Evolutionary conservation across 2,888 invertebrate genomes (phyloP), one percentile per base, ranked within the genome.

Genomic region (Adineta ricciae): DNA sequence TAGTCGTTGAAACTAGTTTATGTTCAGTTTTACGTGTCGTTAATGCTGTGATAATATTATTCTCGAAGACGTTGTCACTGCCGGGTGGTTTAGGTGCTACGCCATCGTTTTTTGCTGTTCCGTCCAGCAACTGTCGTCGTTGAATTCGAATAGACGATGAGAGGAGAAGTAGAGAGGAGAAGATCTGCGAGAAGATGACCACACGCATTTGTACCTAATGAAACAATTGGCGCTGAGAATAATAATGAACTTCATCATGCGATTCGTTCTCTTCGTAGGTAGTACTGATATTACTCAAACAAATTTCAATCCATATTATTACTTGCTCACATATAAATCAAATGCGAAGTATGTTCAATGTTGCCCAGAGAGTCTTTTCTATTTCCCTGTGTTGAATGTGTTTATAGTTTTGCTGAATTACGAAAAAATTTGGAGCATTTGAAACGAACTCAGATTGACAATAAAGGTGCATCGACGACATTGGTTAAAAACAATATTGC

Each of bases 251-350:
- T 11, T 1, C 9, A 54, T 2, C 24, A n/a, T 24, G 19, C 19
- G 24, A 52, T 24, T 21, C 5, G n/a, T 54, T 8, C n/a, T n/a
- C 2, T 54, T 54, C n/a, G 14, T 64, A 73, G 73, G 41, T 41
- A 73, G 73, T n/a, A 73, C 73, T 19, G 73, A 73, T 41, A 73
- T 73, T n/a, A 93, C 95, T 0, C 94, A 94, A 89, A 96, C 96
- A 87, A 95, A 96, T 89, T 99, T 99, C 91, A 94, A 95, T 86
- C 94, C 98, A 0, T 94, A 94, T 3, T 96, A 97, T 96, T 99
- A 97, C 91, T 91, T 99, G 83, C 91, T 99, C 83, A 97, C 98
- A 90, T 95, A 97, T 91, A 97, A 99, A 91, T 94, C 95, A 89
- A 94, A 94, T 72, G 96, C 97, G 3, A 90, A 90, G 92, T 92